Evolutionary conservation across 2,113 vertebrate genomes (phyloP).

Genomic region (Diphyllodes magnificus): DNA sequence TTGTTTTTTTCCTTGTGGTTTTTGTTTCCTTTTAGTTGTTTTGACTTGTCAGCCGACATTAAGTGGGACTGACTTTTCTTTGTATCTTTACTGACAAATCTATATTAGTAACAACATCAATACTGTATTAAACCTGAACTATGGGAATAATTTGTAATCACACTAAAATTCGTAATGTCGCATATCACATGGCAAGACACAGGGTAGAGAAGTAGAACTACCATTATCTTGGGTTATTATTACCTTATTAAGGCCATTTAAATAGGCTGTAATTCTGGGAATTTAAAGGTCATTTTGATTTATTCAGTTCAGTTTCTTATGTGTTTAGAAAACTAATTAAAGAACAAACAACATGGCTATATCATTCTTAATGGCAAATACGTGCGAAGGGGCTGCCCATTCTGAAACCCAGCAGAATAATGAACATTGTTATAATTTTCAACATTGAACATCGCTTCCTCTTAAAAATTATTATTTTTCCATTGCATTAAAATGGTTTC

Average conservation of each 20-base stretch:
- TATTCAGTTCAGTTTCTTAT: conserved; percentile 68
- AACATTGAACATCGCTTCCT: neutral
- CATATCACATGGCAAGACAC: conserved; percentile 43
- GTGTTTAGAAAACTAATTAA: conserved; percentile 77
- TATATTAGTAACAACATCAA: conserved; percentile 76
- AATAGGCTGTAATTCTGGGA: conserved; percentile 69
- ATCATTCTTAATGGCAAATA: conserved; percentile 43
- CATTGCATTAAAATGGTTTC: neutral
- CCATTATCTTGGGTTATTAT: conserved; percentile 72
- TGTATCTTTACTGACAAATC: conserved; percentile 77
- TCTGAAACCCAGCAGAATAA: conserved; percentile 7
- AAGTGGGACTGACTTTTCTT: conserved; percentile 60
- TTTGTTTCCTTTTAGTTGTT: neutral
- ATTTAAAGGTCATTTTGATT: conserved; percentile 77
- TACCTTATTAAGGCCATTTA: conserved; percentile 72
- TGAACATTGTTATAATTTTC: neutral
- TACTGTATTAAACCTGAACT: conserved; percentile 74
- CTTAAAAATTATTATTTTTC: neutral
- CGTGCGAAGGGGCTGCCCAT: neutral
- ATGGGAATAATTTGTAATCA: conserved; percentile 74
- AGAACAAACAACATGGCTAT: conserved; percentile 53
- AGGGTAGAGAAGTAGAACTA: conserved; percentile 34
- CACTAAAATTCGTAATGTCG: conserved; percentile 68
- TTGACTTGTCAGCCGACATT: conserved; percentile 56
- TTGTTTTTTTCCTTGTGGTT: neutral